Evolutionary conservation across 2,888 invertebrate species (phyloP).

Genomic region (Baronia brevicornis): DNA sequence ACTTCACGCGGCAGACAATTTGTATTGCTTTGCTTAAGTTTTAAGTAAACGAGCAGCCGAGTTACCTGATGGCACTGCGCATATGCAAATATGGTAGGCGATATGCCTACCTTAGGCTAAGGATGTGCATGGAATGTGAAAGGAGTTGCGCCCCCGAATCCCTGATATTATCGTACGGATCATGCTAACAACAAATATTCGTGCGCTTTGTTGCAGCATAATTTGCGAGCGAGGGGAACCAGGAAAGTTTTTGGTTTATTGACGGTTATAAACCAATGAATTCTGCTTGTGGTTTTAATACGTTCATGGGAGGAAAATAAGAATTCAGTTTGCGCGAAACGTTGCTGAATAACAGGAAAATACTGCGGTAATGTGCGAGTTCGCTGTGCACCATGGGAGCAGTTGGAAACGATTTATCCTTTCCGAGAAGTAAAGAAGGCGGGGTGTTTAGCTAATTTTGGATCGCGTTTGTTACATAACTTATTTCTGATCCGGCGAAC

Average conservation of each 20-base stretch:
- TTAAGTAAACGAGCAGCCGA: too few species aligned
- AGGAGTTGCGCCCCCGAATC: too few species aligned
- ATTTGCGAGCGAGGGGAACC: constrained; percentile 20
- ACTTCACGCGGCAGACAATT: too few species aligned
- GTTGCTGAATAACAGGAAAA: constrained; percentile 18
- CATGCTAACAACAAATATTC: too few species aligned
- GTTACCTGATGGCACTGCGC: too few species aligned
- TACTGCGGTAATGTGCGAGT: constrained; percentile 14
- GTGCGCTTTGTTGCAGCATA: constrained; percentile 32
- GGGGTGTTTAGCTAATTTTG: constrained; percentile 4
- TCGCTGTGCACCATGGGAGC: constrained; percentile 10
- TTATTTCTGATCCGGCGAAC: not conserved
- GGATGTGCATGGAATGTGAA: too few species aligned
- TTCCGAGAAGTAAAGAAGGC: constrained; percentile 5
- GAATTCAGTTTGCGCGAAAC: constrained; percentile 13
- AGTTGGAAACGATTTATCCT: constrained; percentile 12
- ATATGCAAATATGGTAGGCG: too few species aligned
- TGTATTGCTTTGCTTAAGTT: too few species aligned
- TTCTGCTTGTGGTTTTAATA: constrained; percentile 15
- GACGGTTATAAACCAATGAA: constrained; percentile 16
- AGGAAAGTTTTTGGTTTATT: constrained; percentile 13
- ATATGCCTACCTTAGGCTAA: too few species aligned
- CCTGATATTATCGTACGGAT: too few species aligned
- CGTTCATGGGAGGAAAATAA: constrained; percentile 17
- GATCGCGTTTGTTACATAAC: constrained; percentile 6